phyloP scores from a whole-genome alignment of 2,113 vertebrate genomes.

The Poeciliopsis prolifica region DNA sequence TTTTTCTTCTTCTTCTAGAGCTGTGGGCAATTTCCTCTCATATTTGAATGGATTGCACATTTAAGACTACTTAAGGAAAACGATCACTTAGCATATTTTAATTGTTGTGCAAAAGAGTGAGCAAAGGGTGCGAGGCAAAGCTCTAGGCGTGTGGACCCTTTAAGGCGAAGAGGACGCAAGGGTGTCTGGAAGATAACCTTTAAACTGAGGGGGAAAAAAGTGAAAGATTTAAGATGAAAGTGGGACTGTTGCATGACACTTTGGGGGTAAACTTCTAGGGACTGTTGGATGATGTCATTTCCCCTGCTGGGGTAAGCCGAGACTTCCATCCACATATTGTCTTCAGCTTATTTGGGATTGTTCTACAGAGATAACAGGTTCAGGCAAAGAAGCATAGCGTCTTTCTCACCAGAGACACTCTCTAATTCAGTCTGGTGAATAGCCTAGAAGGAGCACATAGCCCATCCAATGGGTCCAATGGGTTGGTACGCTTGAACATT shows the following conservation, averaged over 20 bases:
- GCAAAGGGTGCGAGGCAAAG: slow-evolving; percentile 87
- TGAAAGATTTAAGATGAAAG: neutral
- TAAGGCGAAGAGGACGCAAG: slow-evolving; percentile 27
- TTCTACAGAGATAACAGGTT: too few relatives aligned
- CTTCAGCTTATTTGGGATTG: too few relatives aligned
- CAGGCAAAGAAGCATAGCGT: too few relatives aligned
- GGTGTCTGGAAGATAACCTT: slow-evolving; percentile 41
- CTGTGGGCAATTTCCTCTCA: slow-evolving; percentile 99
- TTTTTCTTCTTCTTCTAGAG: slow-evolving; percentile 74
- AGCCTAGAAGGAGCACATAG: too few relatives aligned
- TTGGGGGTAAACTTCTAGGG: neutral
- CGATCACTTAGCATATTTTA: slow-evolving; percentile 99
- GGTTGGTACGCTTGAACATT: too few relatives aligned
- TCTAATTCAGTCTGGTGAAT: too few relatives aligned
- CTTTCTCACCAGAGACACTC: too few relatives aligned
- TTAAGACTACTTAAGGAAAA: slow-evolving; percentile 99
- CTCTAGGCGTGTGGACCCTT: slow-evolving; percentile 32
- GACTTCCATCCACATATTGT: too few relatives aligned
- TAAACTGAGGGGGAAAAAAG: neutral
- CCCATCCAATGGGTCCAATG: too few relatives aligned
- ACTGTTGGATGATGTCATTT: neutral
- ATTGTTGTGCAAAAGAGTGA: slow-evolving; percentile 97
- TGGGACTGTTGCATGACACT: neutral
- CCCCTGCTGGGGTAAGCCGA: neutral
- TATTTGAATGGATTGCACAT: slow-evolving; percentile 99